Percentiles rank a stretch among this genome's conserved stretches.
Conservation (phyloP, 2,888 invertebrate species). For the Hemaris fuciformis region DNA sequence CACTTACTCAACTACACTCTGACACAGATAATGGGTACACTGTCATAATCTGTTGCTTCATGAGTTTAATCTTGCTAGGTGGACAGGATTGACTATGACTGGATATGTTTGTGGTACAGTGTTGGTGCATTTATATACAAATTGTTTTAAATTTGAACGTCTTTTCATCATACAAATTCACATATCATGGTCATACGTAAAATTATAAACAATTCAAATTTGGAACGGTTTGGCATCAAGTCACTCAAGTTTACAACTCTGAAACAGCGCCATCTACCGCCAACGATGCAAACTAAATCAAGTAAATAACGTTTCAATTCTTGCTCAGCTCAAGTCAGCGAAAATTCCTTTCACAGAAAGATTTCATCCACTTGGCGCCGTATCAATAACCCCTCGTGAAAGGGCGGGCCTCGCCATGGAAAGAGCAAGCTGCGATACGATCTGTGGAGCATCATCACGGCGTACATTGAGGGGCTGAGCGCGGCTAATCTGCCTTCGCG, state of each 20-base stretch:
- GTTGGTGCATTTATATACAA: background rate
- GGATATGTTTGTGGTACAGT: conserved; percentile 9
- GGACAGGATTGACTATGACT: background rate
- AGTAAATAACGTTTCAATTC: conserved; percentile 12
- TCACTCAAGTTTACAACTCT: background rate
- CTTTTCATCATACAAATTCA: background rate
- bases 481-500: conserved; percentile 69
- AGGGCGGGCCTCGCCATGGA: conserved; percentile 55
- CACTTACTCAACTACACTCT: conserved; percentile 81
- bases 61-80: conserved; percentile 7
- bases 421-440: conserved; percentile 65
- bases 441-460: conserved; percentile 50
- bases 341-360: conserved; percentile 35
- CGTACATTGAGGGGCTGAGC: conserved; percentile 47
- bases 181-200: background rate
- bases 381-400: conserved; percentile 63
- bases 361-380: conserved; percentile 54
- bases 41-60: conserved; percentile 31
- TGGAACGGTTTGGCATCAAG: background rate
- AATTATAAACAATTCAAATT: background rate
- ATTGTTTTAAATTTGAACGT: background rate
- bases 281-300: background rate
- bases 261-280: background rate
- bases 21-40: conserved; percentile 77
- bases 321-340: conserved; percentile 19